Percentiles rank a stretch among this genome's conserved stretches.
Conservation (phyloP, 2,888 invertebrate species). For the Trachelus troglodyta region DNA sequence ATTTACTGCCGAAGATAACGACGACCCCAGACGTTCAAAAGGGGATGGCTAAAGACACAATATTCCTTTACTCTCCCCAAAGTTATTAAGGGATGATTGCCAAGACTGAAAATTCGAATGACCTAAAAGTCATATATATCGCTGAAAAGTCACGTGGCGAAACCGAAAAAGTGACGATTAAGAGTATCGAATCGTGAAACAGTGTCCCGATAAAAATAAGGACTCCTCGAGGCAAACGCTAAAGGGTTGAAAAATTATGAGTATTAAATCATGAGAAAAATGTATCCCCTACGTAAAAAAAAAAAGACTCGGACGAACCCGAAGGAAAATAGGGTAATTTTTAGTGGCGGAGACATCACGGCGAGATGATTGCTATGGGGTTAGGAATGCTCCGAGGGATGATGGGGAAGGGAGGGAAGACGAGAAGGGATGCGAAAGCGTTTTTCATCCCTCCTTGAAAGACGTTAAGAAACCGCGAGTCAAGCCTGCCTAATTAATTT, state of each 20-base stretch:
- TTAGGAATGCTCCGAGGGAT: not conserved
- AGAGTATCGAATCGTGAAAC: not conserved
- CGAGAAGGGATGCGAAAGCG: not conserved
- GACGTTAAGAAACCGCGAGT: constrained; percentile 29
- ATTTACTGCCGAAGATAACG: no score
- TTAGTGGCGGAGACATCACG: not conserved
- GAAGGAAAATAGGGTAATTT: not conserved
- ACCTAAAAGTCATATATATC: not conserved
- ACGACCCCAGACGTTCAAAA: no score
- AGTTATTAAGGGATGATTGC: not conserved
- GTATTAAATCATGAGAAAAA: not conserved
- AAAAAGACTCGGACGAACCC: not conserved
- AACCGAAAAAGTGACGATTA: not conserved
- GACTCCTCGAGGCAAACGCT: not conserved
- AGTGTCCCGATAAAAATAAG: not conserved
- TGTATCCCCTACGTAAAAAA: not conserved
- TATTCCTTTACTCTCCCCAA: not conserved
- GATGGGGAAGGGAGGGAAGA: not conserved
- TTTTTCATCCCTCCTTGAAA: not conserved
- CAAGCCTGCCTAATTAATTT: constrained; percentile 31
- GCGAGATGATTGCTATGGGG: not conserved
- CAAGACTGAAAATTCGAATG: no score
- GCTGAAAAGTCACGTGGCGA: not conserved
- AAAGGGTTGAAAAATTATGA: not conserved
- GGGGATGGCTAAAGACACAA: no score